Evolutionary conservation across 92 coral and sea anemone species (phyloP), one percentile per base, ranked within the genome.

Genomic region (Meandrina meandrites): DNA sequence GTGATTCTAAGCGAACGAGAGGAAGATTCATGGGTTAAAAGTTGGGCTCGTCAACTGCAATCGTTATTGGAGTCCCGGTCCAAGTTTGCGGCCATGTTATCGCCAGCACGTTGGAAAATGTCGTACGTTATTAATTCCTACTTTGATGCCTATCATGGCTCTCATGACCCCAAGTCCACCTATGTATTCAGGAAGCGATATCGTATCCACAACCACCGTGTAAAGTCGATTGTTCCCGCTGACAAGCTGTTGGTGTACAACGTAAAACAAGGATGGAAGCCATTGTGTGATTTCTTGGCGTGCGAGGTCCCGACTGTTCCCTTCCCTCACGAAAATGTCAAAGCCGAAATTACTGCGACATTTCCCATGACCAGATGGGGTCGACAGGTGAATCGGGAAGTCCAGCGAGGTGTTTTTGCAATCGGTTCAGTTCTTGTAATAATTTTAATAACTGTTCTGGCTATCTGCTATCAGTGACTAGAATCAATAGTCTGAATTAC

Each of bases 201-300:
- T 37, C 85, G 85, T 42, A 57, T 53, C 72, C 92, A 89, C 81
- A 89, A 89, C 81, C 84, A 84, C 66, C 83, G 84, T 14, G 91
- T 88, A 81, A 82, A 83, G 82, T 40, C 88, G 12, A 80, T 82
- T 21, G 92, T 89, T 84, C 92, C 88, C 27, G 54, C 76, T 67
- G 92, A 89, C 35, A 89, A 89, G 85, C 85, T 89, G 56, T 78
- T 89, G 31, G 80, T 84, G 36, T 89, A 78, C 85, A 84, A 54
- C 45, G 88, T 89, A 36, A 75, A 84, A 22, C 53, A 89, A 54
- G 92, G 92, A 48, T 89, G 92, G 92, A 47, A 89, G 53, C 89
- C 92, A 24, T 68, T 89, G 84, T 89, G 92, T 79, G 85, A 84
- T 47, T 89, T 89, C 85, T 83, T 84, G 56, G 91, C 82, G 12